These are phyloP conservation scores for Psittacula cyanocephala DNA, from an alignment of 2,113 vertebrate genomes.

Conservation along the genomic window DNA sequence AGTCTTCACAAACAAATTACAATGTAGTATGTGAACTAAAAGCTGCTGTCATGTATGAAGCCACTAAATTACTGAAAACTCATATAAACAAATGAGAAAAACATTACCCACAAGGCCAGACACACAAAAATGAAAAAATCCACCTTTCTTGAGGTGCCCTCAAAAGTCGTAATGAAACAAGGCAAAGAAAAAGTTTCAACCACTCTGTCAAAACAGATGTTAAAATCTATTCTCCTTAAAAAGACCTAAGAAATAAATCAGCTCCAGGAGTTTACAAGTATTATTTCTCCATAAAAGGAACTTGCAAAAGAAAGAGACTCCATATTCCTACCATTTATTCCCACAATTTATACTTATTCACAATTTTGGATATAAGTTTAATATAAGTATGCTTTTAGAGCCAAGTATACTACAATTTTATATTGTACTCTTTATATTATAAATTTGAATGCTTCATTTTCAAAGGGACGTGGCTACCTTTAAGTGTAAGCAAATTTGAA, in stretches of 20 bases:
- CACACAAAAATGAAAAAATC: not conserved
- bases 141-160: not conserved
- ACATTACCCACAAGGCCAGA: not conserved
- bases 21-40: not conserved
- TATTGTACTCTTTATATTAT: not conserved
- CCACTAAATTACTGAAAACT: constrained; percentile 33
- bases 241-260: not conserved
- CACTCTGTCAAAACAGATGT: not conserved
- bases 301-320: not conserved
- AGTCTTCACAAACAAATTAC: constrained; percentile 9
- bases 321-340: not conserved
- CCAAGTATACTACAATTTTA: not conserved
- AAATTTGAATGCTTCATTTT: not conserved
- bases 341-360: not conserved
- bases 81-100: not conserved
- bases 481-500: not conserved
- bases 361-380: not conserved
- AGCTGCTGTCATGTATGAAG: not conserved
- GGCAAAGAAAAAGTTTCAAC: not conserved
- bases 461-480: not conserved
- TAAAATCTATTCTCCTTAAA: not conserved
- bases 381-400: not conserved
- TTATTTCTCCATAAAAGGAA: not conserved
- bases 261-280: not conserved
- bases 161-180: not conserved